Conservation (phyloP, 2,113 vertebrate species). For the Apteryx owenii region DNA sequence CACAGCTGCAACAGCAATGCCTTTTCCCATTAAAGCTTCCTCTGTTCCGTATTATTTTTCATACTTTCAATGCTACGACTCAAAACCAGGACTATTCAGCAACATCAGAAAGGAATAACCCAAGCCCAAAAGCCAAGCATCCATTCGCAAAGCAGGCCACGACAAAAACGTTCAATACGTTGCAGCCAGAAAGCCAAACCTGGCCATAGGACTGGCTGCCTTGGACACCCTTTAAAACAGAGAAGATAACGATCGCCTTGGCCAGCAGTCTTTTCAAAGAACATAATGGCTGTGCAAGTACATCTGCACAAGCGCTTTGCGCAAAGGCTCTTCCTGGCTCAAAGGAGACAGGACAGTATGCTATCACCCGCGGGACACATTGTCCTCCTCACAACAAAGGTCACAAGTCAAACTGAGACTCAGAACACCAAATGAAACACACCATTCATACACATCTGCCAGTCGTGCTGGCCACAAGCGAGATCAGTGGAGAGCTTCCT, state of each 20-base stretch:
- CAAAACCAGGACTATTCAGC: too few relatives aligned
- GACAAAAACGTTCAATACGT: not conserved
- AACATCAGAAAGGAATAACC: accelerated
- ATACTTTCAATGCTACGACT: too few relatives aligned
- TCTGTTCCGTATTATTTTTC: too few relatives aligned
- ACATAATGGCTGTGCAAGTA: too few relatives aligned
- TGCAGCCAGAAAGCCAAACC: not conserved
- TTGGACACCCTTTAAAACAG: not conserved
- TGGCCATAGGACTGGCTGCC: slow-evolving; percentile 6
- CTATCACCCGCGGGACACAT: too few relatives aligned
- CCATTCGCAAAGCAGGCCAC: not conserved
- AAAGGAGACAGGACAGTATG: too few relatives aligned
- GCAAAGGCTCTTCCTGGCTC: too few relatives aligned
- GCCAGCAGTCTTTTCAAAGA: not conserved
- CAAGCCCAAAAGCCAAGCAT: accelerated
- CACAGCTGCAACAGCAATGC: not conserved
- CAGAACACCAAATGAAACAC: too few relatives aligned
- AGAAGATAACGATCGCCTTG: not conserved
- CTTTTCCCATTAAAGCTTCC: too few relatives aligned
- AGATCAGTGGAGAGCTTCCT: not conserved
- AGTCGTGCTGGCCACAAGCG: not conserved
- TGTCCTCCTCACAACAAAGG: too few relatives aligned
- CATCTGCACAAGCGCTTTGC: too few relatives aligned
- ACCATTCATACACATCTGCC: not conserved
- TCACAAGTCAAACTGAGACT: too few relatives aligned